Evolutionary conservation across 2,797 vertebrate species (phyloP).

Genomic region (Poecilia velifera): DNA sequence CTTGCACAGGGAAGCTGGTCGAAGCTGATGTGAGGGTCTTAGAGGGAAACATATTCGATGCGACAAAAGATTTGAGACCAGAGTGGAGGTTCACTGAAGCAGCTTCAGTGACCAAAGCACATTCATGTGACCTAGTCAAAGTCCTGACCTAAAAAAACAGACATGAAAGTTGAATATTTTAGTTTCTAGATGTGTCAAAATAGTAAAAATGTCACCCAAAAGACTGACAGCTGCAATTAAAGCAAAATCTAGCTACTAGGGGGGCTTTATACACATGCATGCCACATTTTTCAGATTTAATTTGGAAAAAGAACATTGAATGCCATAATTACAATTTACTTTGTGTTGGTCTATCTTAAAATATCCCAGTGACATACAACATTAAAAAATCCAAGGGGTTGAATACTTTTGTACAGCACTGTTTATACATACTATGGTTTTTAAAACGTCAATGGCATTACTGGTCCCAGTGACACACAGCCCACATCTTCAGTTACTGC

Average conservation of each 20-base stretch:
- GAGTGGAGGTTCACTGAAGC: background rate
- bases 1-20: background rate
- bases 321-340: background rate
- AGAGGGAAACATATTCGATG: background rate
- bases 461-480: background rate
- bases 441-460: background rate
- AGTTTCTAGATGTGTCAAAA: background rate
- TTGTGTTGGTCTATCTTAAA: background rate
- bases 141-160: background rate
- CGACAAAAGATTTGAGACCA: background rate
- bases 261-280: background rate
- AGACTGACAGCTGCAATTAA: background rate
- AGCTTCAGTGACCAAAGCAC: background rate
- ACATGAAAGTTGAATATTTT: background rate
- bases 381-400: background rate
- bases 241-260: background rate
- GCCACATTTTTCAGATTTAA: background rate
- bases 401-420: background rate
- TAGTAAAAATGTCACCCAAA: background rate
- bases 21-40: background rate
- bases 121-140: background rate
- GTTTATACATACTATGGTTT: background rate
- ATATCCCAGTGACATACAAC: background rate
- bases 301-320: background rate
- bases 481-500: constrained; percentile 8